phyloP scores from a whole-genome alignment of 2,888 invertebrate species.

The Gandaritis pyraliata region DNA sequence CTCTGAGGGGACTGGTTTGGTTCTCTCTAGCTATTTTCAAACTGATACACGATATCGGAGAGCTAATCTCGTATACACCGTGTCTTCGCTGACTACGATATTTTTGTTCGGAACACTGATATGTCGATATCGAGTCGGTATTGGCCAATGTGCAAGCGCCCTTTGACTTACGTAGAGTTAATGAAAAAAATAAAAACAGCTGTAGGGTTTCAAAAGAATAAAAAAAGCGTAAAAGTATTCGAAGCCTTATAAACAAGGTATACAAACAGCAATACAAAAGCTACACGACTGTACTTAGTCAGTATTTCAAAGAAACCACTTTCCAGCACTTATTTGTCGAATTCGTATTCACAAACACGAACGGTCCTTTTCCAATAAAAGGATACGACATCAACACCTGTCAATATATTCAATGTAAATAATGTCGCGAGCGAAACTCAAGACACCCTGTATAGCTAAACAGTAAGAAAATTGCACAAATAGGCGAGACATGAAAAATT shows the following conservation, averaged over 20 bases:
- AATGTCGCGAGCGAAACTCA: slow-evolving; percentile 55
- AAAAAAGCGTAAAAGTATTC: neutral
- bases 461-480: slow-evolving; percentile 3
- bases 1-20: slow-evolving; percentile 24
- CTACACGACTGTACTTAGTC: neutral
- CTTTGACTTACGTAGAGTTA: too few relatives aligned
- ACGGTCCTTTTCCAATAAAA: slow-evolving; percentile 60
- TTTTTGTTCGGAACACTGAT: too few relatives aligned
- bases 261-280: slow-evolving; percentile 7
- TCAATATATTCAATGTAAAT: slow-evolving; percentile 70
- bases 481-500: slow-evolving; percentile 10
- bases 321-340: slow-evolving; percentile 53
- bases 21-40: slow-evolving; percentile 2
- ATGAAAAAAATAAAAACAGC: neutral
- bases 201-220: neutral
- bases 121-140: too few relatives aligned
- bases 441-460: slow-evolving; percentile 15
- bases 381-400: slow-evolving; percentile 67
- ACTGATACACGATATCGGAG: too few relatives aligned
- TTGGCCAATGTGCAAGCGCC: too few relatives aligned
- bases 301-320: slow-evolving; percentile 25
- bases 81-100: too few relatives aligned
- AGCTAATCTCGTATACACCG: too few relatives aligned
- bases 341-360: slow-evolving; percentile 58
- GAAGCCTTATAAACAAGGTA: neutral